phyloP scores from a whole-genome alignment of 2,888 invertebrate species.

The Pecten maximus region DNA sequence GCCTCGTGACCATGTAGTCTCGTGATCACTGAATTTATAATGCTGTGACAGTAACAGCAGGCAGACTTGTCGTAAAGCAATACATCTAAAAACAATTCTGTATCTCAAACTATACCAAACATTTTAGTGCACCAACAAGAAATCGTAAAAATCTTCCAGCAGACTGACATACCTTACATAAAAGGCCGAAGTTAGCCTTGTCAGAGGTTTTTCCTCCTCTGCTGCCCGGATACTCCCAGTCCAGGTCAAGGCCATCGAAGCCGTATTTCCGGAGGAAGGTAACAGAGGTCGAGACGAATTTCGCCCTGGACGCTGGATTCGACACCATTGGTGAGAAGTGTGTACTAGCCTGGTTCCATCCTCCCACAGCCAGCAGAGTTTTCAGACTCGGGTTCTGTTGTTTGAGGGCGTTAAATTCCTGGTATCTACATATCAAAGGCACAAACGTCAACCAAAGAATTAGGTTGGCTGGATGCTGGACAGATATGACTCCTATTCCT shows the following conservation, averaged over 20 bases:
- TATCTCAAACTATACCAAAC: no score
- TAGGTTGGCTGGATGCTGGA: no score
- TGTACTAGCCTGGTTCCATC: conserved; percentile 74
- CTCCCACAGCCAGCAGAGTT: conserved; percentile 78
- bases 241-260: conserved; percentile 78
- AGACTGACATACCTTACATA: conserved; percentile 67
- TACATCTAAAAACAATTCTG: no score
- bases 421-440: conserved; percentile 59
- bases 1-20: no score
- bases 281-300: conserved; percentile 69
- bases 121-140: no score
- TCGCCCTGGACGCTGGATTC: conserved; percentile 55
- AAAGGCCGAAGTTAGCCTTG: conserved; percentile 65
- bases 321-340: conserved; percentile 73
- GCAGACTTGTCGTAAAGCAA: no score
- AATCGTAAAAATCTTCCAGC: background rate
- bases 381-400: conserved; percentile 69
- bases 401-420: conserved; percentile 70
- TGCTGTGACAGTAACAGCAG: no score
- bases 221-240: conserved; percentile 78
- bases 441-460: no score
- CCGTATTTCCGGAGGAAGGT: conserved; percentile 66
- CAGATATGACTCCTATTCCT: no score
- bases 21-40: no score
- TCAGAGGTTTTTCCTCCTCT: conserved; percentile 74